A percentile compares a stretch with the other conserved stretches of the same genome.
phyloP scores from a whole-genome alignment of 2,888 invertebrate species.

The Hyppa rectilinea region DNA sequence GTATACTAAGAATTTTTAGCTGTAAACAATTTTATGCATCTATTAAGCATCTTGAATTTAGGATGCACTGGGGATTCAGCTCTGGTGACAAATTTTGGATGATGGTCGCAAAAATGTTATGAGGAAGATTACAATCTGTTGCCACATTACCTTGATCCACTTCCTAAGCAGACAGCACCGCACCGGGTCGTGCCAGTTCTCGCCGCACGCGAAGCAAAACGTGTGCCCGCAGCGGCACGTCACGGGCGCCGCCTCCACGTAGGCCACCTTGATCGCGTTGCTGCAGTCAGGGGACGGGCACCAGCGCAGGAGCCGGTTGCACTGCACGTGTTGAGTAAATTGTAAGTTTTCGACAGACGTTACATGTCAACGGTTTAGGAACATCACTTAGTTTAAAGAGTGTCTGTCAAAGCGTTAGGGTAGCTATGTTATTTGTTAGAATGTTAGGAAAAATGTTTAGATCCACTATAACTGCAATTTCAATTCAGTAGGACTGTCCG shows the following conservation, averaged over 20 bases:
- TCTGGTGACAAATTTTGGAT: background rate
- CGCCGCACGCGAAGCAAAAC: slow-evolving; percentile 99
- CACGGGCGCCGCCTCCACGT: slow-evolving; percentile 97
- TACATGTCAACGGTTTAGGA: background rate
- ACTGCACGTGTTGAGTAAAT: slow-evolving; percentile 90
- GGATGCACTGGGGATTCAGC: background rate
- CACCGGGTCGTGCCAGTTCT: slow-evolving; percentile 99
- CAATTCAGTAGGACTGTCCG: no score
- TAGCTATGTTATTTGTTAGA: background rate
- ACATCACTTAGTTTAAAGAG: background rate
- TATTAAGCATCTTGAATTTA: background rate
- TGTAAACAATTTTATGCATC: no score
- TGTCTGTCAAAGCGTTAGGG: background rate
- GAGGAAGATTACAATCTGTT: background rate
- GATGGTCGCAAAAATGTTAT: background rate
- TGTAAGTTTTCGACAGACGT: background rate
- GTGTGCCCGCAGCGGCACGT: slow-evolving; percentile 97
- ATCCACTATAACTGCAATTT: no score
- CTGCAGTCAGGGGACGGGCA: slow-evolving; percentile 99
- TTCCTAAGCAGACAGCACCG: slow-evolving; percentile 97
- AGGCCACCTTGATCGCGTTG: slow-evolving; percentile 97
- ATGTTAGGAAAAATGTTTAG: background rate
- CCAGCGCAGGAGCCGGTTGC: slow-evolving; percentile 98
- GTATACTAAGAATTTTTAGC: no score
- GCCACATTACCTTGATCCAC: slow-evolving; percentile 95